Conservation (phyloP, 2,888 invertebrate species). For the Heteropelma amictum region DNA sequence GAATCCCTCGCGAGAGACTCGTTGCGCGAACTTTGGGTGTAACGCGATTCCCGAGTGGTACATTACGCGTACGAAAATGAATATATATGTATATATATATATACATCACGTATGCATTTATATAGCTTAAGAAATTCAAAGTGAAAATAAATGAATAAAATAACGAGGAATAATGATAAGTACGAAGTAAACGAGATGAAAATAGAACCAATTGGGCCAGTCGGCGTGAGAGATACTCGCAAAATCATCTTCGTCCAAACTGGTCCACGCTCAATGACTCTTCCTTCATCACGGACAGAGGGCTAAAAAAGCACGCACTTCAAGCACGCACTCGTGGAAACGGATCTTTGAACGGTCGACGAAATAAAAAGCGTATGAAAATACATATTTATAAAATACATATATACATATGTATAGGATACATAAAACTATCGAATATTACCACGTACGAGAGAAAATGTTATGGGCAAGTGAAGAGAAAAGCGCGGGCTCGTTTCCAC, state of each 20-base stretch:
- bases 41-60: slow-evolving; percentile 30
- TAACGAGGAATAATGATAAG: slow-evolving; percentile 14
- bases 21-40: not conserved
- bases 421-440: slow-evolving; percentile 37
- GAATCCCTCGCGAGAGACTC: slow-evolving; percentile 12
- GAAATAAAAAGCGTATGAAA: slow-evolving; percentile 18
- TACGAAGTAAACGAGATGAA: slow-evolving; percentile 21
- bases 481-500: slow-evolving; percentile 39
- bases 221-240: slow-evolving; percentile 36
- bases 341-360: slow-evolving; percentile 57
- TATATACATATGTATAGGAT: not conserved
- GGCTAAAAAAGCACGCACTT: slow-evolving; percentile 55
- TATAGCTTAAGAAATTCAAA: slow-evolving; percentile 25
- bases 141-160: slow-evolving; percentile 8
- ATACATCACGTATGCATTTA: not conserved
- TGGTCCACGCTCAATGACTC: slow-evolving; percentile 62
- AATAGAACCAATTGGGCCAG: slow-evolving; percentile 59
- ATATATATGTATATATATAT: not conserved
- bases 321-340: slow-evolving; percentile 58
- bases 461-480: not conserved
- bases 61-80: not conserved
- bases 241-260: slow-evolving; percentile 39
- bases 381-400: slow-evolving; percentile 9
- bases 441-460: too few relatives aligned
- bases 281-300: slow-evolving; percentile 60